Percentiles rank a stretch among this genome's conserved stretches.
Conservation (phyloP, 2,888 invertebrate species). For the Drosophila atripex region DNA sequence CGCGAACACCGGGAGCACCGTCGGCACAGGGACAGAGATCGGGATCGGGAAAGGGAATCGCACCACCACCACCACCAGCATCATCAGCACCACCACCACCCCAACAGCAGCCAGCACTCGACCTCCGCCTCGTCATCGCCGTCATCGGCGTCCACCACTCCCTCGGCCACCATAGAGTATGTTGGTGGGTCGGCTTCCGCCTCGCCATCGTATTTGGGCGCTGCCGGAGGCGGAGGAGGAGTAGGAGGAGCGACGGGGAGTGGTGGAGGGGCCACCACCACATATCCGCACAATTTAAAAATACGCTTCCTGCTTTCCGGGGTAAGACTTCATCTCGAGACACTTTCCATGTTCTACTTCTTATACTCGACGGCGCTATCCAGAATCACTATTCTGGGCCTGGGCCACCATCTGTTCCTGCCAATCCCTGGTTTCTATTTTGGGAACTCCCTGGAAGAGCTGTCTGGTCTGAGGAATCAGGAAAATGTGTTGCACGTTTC, state of each 20-base stretch:
- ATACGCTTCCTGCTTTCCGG: constrained; percentile 83
- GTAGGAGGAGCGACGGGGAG: constrained; percentile 33
- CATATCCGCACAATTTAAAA: constrained; percentile 84
- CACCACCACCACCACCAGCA: constrained; percentile 44
- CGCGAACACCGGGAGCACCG: constrained; percentile 70
- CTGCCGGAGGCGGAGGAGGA: constrained; percentile 39
- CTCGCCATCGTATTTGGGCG: constrained; percentile 72
- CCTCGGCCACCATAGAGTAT: constrained; percentile 75
- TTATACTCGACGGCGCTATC: constrained; percentile 19
- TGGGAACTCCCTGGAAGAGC: constrained; percentile 14
- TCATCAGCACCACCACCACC: constrained; percentile 51
- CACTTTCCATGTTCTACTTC: constrained; percentile 4
- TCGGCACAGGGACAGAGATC: constrained; percentile 58
- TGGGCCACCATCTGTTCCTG: constrained; percentile 41
- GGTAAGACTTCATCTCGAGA: constrained; percentile 68
- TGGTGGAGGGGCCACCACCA: constrained; percentile 67
- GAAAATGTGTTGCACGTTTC: too few relatives aligned
- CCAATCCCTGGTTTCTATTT: constrained; percentile 42
- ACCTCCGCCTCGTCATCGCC: constrained; percentile 81
- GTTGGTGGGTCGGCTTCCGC: constrained; percentile 75
- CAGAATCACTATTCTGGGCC: neutral
- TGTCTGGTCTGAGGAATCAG: too few relatives aligned
- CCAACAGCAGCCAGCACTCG: constrained; percentile 72
- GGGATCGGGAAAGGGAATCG: constrained; percentile 56
- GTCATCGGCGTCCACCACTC: constrained; percentile 75